phyloP scores from a whole-genome alignment of 2,113 vertebrate genomes.

The Isichthys henryi region DNA sequence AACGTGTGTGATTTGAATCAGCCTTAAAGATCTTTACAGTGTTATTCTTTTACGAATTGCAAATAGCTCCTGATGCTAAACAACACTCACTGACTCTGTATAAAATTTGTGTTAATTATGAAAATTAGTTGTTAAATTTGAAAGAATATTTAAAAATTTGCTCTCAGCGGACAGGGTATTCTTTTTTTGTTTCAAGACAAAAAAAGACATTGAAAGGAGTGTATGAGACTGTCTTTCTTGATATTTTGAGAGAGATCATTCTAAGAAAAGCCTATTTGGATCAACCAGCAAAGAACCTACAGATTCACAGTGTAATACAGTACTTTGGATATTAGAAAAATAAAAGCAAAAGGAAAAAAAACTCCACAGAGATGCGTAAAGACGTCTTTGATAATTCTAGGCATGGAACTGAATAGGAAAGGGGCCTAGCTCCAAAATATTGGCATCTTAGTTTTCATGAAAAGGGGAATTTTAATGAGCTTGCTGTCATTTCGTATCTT shows the following conservation, averaged over 20 bases:
- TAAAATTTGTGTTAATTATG: not conserved
- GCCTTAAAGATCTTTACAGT: not conserved
- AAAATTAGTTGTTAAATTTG: not conserved
- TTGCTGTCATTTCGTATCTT: slow-evolving; percentile 34
- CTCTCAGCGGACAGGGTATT: too few species aligned
- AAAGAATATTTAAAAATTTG: not conserved
- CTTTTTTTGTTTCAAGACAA: not conserved
- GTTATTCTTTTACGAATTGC: not conserved
- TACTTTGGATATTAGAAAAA: not conserved
- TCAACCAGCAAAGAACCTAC: not conserved
- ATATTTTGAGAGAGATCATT: not conserved
- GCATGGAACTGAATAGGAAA: not conserved
- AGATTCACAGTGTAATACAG: not conserved
- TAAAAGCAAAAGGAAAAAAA: not conserved
- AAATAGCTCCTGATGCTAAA: not conserved
- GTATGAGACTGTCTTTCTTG: not conserved
- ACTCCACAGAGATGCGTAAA: not conserved
- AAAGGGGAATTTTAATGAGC: slow-evolving; percentile 24
- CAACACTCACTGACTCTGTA: not conserved
- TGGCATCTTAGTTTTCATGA: slow-evolving; percentile 19
- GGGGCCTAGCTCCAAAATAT: slow-evolving; percentile 16
- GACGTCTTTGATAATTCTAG: not conserved
- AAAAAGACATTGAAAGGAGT: not conserved
- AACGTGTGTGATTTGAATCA: not conserved
- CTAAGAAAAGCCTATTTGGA: not conserved